A percentile compares a stretch with the other conserved stretches of the same genome.
These are phyloP conservation scores for Datnioides undecimradiatus DNA, from an alignment of 2,113 vertebrate genomes.

Conservation along the genomic window DNA sequence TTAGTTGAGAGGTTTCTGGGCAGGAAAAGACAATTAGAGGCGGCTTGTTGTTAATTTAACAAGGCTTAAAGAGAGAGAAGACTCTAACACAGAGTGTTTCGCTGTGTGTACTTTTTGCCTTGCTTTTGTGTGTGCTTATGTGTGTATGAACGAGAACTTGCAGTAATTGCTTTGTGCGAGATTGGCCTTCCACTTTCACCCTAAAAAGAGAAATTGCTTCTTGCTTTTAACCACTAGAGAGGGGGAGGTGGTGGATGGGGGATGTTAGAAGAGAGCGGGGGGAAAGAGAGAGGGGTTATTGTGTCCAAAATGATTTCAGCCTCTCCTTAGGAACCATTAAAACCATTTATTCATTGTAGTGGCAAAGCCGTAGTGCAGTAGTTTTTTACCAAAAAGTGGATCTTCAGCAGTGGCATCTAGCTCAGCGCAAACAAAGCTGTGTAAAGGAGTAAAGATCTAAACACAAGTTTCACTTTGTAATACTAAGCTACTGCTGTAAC, in stretches of 20 bases:
- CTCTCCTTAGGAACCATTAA: conserved; percentile 59
- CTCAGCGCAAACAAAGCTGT: conserved; percentile 34
- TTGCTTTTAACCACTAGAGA: conserved; percentile 64
- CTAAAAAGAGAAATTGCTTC: conserved; percentile 68
- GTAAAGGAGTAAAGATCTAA: neutral
- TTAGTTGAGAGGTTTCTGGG: conserved; percentile 39
- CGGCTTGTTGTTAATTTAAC: conserved; percentile 56
- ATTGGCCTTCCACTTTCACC: conserved; percentile 64
- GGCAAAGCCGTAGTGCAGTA: conserved; percentile 26
- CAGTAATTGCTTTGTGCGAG: conserved; percentile 67
- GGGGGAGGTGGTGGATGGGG: conserved; percentile 15
- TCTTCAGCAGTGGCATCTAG: conserved; percentile 10
- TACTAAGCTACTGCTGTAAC: neutral
- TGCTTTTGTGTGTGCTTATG: neutral
- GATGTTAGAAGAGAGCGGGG: conserved; percentile 16
- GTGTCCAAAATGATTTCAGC: conserved; percentile 62
- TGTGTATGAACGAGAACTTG: conserved; percentile 31
- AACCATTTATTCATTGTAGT: conserved; percentile 55
- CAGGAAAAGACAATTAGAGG: conserved; percentile 51
- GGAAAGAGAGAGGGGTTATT: conserved; percentile 11
- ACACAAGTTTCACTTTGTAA: conserved; percentile 13
- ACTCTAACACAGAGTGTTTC: neutral
- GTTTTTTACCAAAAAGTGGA: conserved; percentile 28
- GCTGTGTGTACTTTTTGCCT: neutral
- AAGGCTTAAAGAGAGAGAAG: neutral